Percentiles rank a stretch among this genome's conserved stretches.
These are phyloP conservation scores for Chamaetylas fuelleborni DNA, from an alignment of 2,113 vertebrate species.

Conservation along the genomic window DNA sequence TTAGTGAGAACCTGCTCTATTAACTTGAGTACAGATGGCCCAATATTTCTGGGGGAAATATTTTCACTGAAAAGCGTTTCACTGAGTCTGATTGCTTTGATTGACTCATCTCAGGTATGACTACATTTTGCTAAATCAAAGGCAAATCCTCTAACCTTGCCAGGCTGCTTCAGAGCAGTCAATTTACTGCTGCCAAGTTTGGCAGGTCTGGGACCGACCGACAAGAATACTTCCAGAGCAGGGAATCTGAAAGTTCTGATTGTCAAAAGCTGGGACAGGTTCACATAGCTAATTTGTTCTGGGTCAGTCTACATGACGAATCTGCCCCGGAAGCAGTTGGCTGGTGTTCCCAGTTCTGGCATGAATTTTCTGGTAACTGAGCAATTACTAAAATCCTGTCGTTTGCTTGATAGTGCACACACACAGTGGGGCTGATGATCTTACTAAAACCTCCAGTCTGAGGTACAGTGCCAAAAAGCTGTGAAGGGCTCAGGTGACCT, in stretches of 20 bases:
- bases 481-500: background rate
- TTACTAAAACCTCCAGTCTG: background rate
- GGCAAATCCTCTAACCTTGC: background rate
- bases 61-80: background rate
- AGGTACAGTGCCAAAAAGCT: background rate
- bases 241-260: background rate
- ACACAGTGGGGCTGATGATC: background rate
- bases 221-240: background rate
- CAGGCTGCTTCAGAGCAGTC: background rate
- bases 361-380: background rate
- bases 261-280: background rate
- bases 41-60: background rate
- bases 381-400: background rate
- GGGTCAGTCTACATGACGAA: background rate
- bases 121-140: conserved; percentile 21
- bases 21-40: conserved; percentile 19
- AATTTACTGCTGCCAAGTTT: background rate
- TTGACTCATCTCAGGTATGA: conserved; percentile 29
- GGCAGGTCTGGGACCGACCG: background rate
- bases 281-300: background rate
- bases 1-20: background rate
- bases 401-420: background rate
- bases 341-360: background rate
- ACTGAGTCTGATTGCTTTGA: background rate
- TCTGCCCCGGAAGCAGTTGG: background rate